Evolutionary conservation across 2,113 vertebrate species (phyloP).

Genomic region (Micronycteris hirsuta): DNA sequence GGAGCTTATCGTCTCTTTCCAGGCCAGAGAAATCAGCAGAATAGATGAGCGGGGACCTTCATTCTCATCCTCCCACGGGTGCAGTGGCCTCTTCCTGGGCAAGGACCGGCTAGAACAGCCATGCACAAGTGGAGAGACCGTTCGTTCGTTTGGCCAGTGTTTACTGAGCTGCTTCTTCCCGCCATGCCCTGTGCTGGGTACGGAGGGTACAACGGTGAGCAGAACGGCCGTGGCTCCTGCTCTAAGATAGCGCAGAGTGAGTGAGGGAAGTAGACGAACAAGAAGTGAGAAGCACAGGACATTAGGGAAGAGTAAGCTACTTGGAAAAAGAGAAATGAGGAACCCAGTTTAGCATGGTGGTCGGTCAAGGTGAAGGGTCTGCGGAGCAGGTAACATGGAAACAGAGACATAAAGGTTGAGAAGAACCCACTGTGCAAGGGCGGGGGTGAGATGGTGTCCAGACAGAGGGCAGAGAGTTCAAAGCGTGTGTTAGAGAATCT

Average conservation of each 20-base stretch:
- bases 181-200: background rate
- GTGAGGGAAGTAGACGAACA: background rate
- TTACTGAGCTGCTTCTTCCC: background rate
- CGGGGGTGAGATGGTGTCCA: background rate
- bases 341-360: background rate
- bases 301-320: background rate
- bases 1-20: background rate
- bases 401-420: background rate
- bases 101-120: background rate
- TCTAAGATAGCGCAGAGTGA: background rate
- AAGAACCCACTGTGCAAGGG: background rate
- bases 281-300: background rate
- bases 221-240: too few species aligned
- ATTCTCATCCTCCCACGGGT: background rate
- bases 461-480: background rate
- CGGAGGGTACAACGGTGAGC: background rate
- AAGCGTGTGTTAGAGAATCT: background rate
- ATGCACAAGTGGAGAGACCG: accelerated
- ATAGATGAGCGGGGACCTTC: background rate
- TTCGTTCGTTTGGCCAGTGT: background rate
- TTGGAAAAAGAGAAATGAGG: background rate
- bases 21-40: background rate
- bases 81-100: background rate
- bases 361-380: background rate
- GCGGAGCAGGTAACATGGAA: background rate